Evolutionary conservation across 2,113 vertebrate genomes (phyloP).

Genomic region (Barbus barbus): DNA sequence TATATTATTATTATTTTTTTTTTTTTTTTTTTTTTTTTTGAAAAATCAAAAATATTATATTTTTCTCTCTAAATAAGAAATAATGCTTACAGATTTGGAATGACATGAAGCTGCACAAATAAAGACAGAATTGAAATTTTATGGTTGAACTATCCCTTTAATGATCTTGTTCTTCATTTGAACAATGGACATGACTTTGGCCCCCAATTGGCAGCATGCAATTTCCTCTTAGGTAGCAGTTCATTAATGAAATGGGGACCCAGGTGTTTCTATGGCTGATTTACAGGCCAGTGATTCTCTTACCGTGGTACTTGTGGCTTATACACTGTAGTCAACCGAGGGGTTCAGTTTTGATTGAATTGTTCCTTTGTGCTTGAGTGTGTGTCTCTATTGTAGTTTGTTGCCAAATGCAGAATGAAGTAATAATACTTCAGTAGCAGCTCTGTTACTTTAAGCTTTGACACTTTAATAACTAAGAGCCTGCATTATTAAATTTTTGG

Average conservation of each 20-base stretch:
- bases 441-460: slow-evolving; percentile 6
- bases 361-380: slow-evolving; percentile 44
- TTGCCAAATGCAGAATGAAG: slow-evolving; percentile 46
- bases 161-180: slow-evolving; percentile 15
- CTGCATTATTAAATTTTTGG: neutral
- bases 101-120: neutral
- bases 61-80: neutral
- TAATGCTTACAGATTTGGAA: neutral
- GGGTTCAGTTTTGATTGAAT: slow-evolving; percentile 54
- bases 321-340: slow-evolving; percentile 41
- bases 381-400: slow-evolving; percentile 50
- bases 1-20: no score
- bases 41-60: no score
- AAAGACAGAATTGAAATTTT: neutral
- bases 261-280: slow-evolving; percentile 56
- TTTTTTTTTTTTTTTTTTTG: no score
- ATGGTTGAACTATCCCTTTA: neutral
- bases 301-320: no score
- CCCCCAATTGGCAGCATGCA: neutral
- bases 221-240: slow-evolving; percentile 20
- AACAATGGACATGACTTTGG: neutral
- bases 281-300: slow-evolving; percentile 58
- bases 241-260: neutral
- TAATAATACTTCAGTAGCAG: slow-evolving; percentile 3
- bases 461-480: neutral